A percentile compares a stretch with the other conserved stretches of the same genome.
Evolutionary conservation across 2,888 invertebrate species (phyloP).

Genomic region (Aethes cnicana): DNA sequence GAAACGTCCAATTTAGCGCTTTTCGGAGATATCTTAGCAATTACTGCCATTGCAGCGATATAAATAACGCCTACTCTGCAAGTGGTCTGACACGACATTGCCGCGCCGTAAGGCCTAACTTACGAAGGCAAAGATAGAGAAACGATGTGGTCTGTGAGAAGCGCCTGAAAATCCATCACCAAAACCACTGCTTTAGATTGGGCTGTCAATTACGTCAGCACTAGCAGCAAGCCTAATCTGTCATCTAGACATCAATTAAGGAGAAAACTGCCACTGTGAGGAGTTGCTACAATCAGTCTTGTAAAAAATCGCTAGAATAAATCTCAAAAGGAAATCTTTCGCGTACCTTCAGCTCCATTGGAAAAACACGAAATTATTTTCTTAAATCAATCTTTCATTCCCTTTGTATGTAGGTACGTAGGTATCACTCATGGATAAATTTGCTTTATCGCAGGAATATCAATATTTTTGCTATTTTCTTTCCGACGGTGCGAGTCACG

Average conservation of each 20-base stretch:
- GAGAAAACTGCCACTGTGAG: slow-evolving; percentile 61
- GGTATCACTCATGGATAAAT: slow-evolving; percentile 20
- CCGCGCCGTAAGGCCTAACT: background rate
- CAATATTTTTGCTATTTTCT: slow-evolving; percentile 31
- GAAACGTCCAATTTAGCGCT: slow-evolving; percentile 12
- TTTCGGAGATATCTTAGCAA: background rate
- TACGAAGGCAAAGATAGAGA: slow-evolving; percentile 7
- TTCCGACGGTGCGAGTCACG: slow-evolving; percentile 22
- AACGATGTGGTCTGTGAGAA: slow-evolving; percentile 16
- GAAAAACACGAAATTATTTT: slow-evolving; percentile 30
- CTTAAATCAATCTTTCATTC: slow-evolving; percentile 24
- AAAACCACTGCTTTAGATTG: slow-evolving; percentile 67
- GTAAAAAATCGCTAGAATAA: slow-evolving; percentile 41
- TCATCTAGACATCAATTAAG: slow-evolving; percentile 80
- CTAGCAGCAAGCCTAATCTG: slow-evolving; percentile 71
- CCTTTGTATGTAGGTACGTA: too few relatives aligned
- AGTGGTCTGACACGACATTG: background rate
- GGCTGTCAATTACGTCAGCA: slow-evolving; percentile 78
- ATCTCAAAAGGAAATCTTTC: slow-evolving; percentile 26
- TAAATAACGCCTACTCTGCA: background rate
- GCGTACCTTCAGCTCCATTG: slow-evolving; percentile 3
- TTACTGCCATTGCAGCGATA: background rate
- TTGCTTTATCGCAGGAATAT: slow-evolving; percentile 29
- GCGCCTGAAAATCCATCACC: slow-evolving; percentile 56
- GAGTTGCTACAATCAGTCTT: slow-evolving; percentile 67